Conservation (phyloP, 2,113 vertebrate species). For the Carlito syrichta region DNA sequence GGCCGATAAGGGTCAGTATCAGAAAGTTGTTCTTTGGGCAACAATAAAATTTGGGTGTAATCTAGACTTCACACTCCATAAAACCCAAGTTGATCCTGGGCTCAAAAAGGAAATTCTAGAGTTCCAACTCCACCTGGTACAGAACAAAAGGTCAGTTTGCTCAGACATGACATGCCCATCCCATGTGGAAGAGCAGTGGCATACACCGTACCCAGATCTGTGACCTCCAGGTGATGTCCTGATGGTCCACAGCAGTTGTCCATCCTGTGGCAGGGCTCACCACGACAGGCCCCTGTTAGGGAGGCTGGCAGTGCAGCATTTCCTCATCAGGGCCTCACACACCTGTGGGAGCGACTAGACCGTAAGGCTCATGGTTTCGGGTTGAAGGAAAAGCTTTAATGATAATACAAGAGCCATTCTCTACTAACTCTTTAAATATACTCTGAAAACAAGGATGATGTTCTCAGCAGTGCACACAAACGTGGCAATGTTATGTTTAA, state of each 20-base stretch:
- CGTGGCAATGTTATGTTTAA: not conserved
- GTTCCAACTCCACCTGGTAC: not conserved
- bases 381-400: not conserved
- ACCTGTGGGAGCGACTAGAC: not conserved
- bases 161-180: not conserved
- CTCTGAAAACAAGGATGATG: not conserved
- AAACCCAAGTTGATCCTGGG: not conserved
- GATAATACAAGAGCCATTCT: not conserved
- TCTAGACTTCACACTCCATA: not conserved
- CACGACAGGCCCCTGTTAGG: accelerated
- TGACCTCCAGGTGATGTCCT: not conserved
- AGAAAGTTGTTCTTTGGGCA: not conserved
- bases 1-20: not conserved
- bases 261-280: accelerated
- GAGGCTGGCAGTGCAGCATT: not conserved
- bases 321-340: not conserved
- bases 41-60: not conserved
- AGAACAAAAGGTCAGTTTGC: not conserved
- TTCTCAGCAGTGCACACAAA: not conserved
- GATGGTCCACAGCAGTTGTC: accelerated
- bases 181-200: not conserved
- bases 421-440: not conserved
- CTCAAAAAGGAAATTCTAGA: not conserved
- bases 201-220: accelerated
- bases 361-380: not conserved